These are phyloP conservation scores for Ceratina japonica DNA, from an alignment of 1,140 invertebrate genomes.

Conservation along the genomic window DNA sequence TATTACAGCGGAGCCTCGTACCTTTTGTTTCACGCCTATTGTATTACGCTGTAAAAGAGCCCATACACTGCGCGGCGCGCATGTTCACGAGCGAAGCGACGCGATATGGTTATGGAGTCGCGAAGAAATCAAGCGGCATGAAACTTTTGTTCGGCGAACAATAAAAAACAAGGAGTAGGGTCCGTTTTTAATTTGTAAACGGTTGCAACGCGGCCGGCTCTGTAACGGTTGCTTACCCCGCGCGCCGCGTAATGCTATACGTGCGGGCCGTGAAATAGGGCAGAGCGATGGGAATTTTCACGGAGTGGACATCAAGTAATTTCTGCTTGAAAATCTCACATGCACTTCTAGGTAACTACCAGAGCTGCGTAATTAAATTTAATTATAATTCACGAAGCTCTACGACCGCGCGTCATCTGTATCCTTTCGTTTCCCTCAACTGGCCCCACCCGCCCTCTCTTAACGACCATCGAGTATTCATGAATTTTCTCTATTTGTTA, in stretches of 20 bases:
- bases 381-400: slow-evolving; percentile 65
- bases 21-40: slow-evolving; percentile 57
- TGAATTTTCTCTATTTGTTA: slow-evolving; percentile 35
- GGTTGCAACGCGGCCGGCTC: not conserved
- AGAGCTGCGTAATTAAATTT: slow-evolving; percentile 70
- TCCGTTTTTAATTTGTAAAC: slow-evolving; percentile 7
- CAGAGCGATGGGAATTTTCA: slow-evolving; percentile 30
- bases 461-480: slow-evolving; percentile 29
- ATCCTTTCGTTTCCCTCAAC: slow-evolving; percentile 32
- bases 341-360: slow-evolving; percentile 63
- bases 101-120: not conserved
- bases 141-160: not conserved
- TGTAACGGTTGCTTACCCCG: slow-evolving; percentile 38
- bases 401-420: slow-evolving; percentile 62
- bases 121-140: slow-evolving; percentile 15
- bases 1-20: slow-evolving; percentile 49
- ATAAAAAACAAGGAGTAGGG: not conserved
- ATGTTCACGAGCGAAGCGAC: not conserved
- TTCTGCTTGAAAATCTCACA: slow-evolving; percentile 62
- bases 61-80: not conserved
- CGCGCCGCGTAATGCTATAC: not conserved
- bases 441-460: not conserved
- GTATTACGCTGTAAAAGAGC: slow-evolving; percentile 37
- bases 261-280: not conserved
- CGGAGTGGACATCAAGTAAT: slow-evolving; percentile 51